Base-by-base conservation (phyloP, 1,140 invertebrate genomes). In the Cotesia vestalis region DNA sequence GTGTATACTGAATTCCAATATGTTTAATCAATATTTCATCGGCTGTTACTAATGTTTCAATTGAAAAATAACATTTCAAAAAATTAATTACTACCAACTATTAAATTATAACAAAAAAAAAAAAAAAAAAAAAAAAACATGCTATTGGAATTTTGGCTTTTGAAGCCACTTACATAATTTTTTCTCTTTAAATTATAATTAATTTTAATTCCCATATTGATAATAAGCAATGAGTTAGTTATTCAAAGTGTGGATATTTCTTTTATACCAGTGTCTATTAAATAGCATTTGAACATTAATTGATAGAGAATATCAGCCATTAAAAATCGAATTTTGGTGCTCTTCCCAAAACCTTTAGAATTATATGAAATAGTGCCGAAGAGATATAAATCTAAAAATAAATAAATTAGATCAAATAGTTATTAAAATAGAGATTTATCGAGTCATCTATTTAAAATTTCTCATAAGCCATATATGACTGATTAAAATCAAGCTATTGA, bases 1-100 rank as follows among this genome's bases (percentile, higher is more conserved):
- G 27, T 71, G 57, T 73, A 71, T 67, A 71, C 66, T 66, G 53
- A 66, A 68, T 57, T 74, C 62, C 73, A 57, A 69, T 72, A 14
- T 70, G 62, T 69, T 62, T 34, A 74, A 69, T 51, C 66, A 71
- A 61, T 38, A 69, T 52, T 66, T 67, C 62, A 34, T 70, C 61
- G 53, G 60, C 38, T 68, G 55, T 71, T 60, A 40, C 36, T 67
- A 38, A 53, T 66, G 20, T 59, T 55, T 70, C 57, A 34, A 40
- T 69, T 61, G n/a, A 34, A 62, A 46, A 9, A 46, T 69, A 4
- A 14, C 27, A 27, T 27, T 27, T 27, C 27, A 27, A 11, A 35
- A n/a, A 14, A 66, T 63, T 40, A 46, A 62, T 57, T 62, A 35
- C 67, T 57, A 8, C 6, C 55, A 11, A 69, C 12, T 12, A 20